These are phyloP conservation scores for Hephaestus fuliginosus DNA, from an alignment of 2,797 vertebrate species.

Conservation along the genomic window DNA sequence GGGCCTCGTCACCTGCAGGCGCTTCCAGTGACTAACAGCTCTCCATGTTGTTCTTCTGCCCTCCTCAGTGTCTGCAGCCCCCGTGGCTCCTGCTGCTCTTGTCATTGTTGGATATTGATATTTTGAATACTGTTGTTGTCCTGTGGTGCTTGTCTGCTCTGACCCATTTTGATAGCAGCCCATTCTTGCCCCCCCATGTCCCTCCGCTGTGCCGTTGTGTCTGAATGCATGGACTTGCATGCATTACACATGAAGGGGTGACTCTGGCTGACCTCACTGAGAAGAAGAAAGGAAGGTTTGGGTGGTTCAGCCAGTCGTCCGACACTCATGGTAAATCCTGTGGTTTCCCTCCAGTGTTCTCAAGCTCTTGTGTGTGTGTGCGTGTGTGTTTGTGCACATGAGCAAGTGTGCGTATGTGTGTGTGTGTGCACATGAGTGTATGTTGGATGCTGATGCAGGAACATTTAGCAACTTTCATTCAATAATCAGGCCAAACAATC, in stretches of 20 bases:
- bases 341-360: constrained; percentile 80
- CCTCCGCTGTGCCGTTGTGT: constrained; percentile 87
- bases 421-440: constrained; percentile 29
- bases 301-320: constrained; percentile 95
- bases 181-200: constrained; percentile 81
- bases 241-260: constrained; percentile 93
- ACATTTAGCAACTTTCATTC: not conserved
- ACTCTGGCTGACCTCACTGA: constrained; percentile 96
- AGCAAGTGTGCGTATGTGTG: constrained; percentile 26
- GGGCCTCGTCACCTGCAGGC: constrained; percentile 64
- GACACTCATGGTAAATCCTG: constrained; percentile 96
- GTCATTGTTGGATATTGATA: constrained; percentile 80
- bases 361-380: constrained; percentile 47
- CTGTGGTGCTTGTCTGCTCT: constrained; percentile 84
- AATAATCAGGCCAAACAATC: not conserved
- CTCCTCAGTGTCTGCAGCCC: constrained; percentile 79
- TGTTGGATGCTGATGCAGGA: constrained; percentile 6
- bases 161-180: constrained; percentile 86
- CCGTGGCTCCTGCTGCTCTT: constrained; percentile 77
- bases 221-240: constrained; percentile 91
- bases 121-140: constrained; percentile 84
- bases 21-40: constrained; percentile 78
- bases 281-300: constrained; percentile 99
- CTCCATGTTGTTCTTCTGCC: constrained; percentile 81
- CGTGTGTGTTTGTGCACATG: constrained; percentile 30